A percentile compares a stretch with the other conserved stretches of the same genome.
Evolutionary conservation across 2,888 invertebrate genomes (phyloP).

Genomic region (Zelleria hepariella): DNA sequence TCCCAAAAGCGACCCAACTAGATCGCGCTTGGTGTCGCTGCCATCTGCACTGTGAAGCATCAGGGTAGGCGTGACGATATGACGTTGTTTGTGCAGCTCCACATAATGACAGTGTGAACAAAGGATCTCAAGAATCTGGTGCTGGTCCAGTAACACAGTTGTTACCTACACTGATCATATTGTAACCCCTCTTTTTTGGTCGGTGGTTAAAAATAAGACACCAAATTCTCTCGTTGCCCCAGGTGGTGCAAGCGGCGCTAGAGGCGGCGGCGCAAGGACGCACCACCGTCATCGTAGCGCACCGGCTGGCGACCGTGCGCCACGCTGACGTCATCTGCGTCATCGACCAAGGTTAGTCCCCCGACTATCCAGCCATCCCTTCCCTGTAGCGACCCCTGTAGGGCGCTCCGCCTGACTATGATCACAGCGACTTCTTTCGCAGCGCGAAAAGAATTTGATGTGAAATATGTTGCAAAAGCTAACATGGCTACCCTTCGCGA

Average conservation of each 20-base stretch:
- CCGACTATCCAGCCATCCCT: not conserved
- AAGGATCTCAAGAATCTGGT: too few species aligned
- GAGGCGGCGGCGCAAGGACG: constrained; percentile 82
- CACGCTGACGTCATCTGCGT: constrained; percentile 88
- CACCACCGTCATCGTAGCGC: constrained; percentile 88
- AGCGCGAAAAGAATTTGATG: too few species aligned
- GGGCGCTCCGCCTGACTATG: not conserved
- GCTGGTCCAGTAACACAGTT: not conserved
- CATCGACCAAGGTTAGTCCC: constrained; percentile 75
- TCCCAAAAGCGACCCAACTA: too few species aligned
- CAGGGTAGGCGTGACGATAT: too few species aligned
- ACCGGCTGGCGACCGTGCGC: constrained; percentile 85
- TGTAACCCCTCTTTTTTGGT: too few species aligned
- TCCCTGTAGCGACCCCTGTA: not conserved
- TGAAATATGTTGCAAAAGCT: too few species aligned
- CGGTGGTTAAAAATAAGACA: not conserved
- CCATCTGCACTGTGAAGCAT: too few species aligned
- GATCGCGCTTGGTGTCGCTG: too few species aligned
- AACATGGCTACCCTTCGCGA: too few species aligned
- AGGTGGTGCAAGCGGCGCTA: constrained; percentile 85
- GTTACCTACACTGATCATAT: not conserved
- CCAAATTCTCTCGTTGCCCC: constrained; percentile 9
- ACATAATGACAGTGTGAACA: too few species aligned
- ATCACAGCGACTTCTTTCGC: not conserved
- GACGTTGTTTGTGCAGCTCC: too few species aligned